Base-by-base conservation (phyloP, 2,888 invertebrate species). In the Troides helena region DNA sequence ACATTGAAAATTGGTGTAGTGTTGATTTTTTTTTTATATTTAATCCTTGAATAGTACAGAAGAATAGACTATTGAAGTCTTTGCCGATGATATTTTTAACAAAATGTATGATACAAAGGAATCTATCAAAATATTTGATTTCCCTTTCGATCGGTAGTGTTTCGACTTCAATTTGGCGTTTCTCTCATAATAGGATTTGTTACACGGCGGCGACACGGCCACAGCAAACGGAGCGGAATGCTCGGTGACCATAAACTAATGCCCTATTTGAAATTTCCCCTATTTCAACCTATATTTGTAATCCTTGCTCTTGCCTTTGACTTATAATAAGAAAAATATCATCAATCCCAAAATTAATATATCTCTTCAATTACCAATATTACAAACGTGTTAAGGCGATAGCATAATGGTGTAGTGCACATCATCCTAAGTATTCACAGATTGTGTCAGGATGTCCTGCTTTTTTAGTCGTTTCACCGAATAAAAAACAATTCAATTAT, bases 131-230 rank as follows among this genome's bases (percentile, higher is more conserved):
- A 65, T 50, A 68, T 64, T 68, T 64, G 53, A 66, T 69, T 69
- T 66, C 58, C 21, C 57, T 63, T 64, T 64, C 64, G 21, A 59
- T 63, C 59, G 18, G 18, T n/a, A 56, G 25, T 18, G 39, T 23
- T 56, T 39, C 53, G 70, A 67, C 63, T 67, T 67, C 68, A 65
- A 70, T 66, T 71, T 71, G 46, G 46, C 36, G 59, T 68, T 74
- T 70, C 70, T 72, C 67, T 73, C 73, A 69, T 84, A 84, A 85
- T 81, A 76, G 77, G 80, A 85, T 85, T 81, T 80, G 80, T 80
- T 78, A 77, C 75, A 79, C 74, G 77, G 77, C 68, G 78, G 72
- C 70, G 80, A 82, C 81, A 77, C 71, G 72, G 68, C 73, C 69
- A 68, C 67, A 72, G 71, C 74, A 82, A 84, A 74, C 81, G 77